Evolutionary conservation across 2,888 invertebrate species (phyloP), one percentile per base, ranked within the genome.

Genomic region (Troides helena): DNA sequence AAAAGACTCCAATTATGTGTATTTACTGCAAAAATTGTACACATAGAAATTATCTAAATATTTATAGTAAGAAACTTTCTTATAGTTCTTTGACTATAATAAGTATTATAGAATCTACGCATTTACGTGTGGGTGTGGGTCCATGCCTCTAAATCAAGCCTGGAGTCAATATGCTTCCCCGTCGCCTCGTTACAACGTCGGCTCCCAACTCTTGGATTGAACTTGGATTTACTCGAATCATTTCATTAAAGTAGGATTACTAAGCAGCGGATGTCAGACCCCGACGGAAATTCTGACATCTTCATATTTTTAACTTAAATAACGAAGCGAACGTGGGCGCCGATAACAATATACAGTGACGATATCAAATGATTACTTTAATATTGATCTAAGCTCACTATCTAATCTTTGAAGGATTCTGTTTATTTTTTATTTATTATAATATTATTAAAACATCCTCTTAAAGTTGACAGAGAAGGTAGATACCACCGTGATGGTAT

Each of bases 81-180:
- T 8, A 17, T 64, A 66, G 58, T 25, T 62, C 69, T 53, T 68
- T 18, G 66, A 61, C 68, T 58, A 68, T 23, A 43, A 50, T 46
- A 64, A n/a, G 56, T 23, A 69, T 65, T 62, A 61, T 30, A 68
- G 2, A 69, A 65, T 67, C 39, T 25, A 57, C 39, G 18, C 25
- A 30, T 46, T 43, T 23, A 18, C 18, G 73, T 73, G 74, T 76
- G 73, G 76, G 76, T 74, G 77, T 70, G 61, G 73, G 73, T 62
- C 77, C 72, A 68, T 72, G 70, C 68, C 72, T 73, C 72, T 78
- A 77, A 76, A 77, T 78, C 69, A 62, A 71, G 62, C 73, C 73
- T 71, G 69, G 57, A 65, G 61, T 62, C 65, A 50, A 58, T 66
- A 66, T 36, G 62, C 50, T 58, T 50, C 39, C 58, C 62, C 21